Conservation (phyloP, 2,888 invertebrate species). For the Subacronicta megacephala region DNA sequence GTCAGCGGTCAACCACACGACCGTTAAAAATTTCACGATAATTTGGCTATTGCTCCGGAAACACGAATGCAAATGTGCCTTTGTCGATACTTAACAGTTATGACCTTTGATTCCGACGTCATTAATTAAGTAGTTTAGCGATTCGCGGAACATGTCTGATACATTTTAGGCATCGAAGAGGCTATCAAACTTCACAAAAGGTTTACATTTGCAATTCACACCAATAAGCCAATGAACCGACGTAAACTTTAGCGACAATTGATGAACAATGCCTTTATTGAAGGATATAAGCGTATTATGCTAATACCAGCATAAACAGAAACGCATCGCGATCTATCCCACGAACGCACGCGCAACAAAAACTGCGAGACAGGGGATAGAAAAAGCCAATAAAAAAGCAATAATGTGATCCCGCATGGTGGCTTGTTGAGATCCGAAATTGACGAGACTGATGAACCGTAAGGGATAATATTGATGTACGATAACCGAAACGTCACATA, state of each 20-base stretch:
- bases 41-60: conserved; percentile 83
- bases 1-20: conserved; percentile 77
- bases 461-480: conserved; percentile 64
- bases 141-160: conserved; percentile 71
- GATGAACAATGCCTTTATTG: conserved; percentile 70
- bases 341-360: conserved; percentile 82
- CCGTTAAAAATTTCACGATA: conserved; percentile 80
- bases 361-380: conserved; percentile 83
- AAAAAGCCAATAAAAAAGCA: conserved; percentile 88
- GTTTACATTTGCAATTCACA: conserved; percentile 58
- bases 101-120: conserved; percentile 75
- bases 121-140: conserved; percentile 72
- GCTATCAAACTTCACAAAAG: conserved; percentile 65
- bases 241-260: conserved; percentile 74
- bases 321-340: conserved; percentile 84
- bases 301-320: conserved; percentile 88
- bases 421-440: conserved; percentile 85
- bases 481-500: conserved; percentile 48
- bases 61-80: conserved; percentile 83
- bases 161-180: conserved; percentile 43
- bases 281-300: conserved; percentile 81
- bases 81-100: conserved; percentile 79
- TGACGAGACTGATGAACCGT: conserved; percentile 85
- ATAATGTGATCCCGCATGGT: conserved; percentile 89
- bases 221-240: conserved; percentile 40